Evolutionary conservation across 2,797 vertebrate species (phyloP), one percentile per base, ranked within the genome.

Genomic region (Brachymystax lenok): DNA sequence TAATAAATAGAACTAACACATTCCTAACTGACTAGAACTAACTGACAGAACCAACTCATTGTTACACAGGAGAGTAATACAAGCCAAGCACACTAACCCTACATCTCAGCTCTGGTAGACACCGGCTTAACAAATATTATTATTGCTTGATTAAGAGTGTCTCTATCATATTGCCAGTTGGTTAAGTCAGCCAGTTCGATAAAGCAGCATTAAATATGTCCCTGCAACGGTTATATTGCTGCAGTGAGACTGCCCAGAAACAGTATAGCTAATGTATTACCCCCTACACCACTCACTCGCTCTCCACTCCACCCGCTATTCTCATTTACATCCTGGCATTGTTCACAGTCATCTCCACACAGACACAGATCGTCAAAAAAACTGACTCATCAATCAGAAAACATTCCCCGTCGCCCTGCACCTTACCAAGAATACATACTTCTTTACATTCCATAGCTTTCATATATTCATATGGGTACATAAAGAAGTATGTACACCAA

Each of bases 371-470:
- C 8, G 5, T 19, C 35, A n/a, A 86, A 46, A 46, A 82, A 56
- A 51, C 82, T 81, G 83, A 88, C 6, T 46, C 40, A 46, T 46
- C 40, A 46, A 46, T 46, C 40, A 46, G 10, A 46, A 46, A 46
- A 46, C 40, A 46, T 46, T 46, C 40, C 77, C 80, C 82, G 84
- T 66, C 46, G 59, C 75, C 92, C 87, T 71, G 78, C 87, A 93
- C 97, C 97, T 95, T 90, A 90, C 96, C 96, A 96, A 96, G 97
- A 98, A 98, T 99, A 99, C 98, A 99, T 99, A 99, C 98, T 99
- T 99, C 98, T 99, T 99, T 99, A 99, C 98, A 99, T 99, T 99
- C 98, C 98, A 99, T 99, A 99, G 97, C 95, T 96, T 93, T 95
- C 91, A 93, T 97, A 98, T 97, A 95, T 97, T 96, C 98, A 99